Conservation (phyloP, 2,888 invertebrate species). For the Terebella lapidaria region DNA sequence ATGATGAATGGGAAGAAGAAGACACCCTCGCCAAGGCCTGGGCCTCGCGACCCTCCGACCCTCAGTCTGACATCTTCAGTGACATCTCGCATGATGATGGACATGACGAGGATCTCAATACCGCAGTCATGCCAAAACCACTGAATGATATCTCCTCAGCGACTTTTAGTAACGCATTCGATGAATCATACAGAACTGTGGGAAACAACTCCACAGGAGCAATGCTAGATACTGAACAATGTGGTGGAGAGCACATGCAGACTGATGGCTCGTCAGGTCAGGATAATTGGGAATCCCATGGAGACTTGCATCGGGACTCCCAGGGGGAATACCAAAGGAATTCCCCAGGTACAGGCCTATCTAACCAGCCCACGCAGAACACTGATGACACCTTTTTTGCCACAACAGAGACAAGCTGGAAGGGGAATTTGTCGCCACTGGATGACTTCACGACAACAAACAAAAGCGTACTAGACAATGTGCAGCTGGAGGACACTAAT, state of each 20-base stretch:
- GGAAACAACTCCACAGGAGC: not conserved
- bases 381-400: slow-evolving; percentile 5
- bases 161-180: slow-evolving; percentile 16
- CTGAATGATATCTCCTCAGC: slow-evolving; percentile 22
- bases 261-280: not conserved
- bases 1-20: not conserved
- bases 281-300: no score
- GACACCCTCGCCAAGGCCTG: slow-evolving; percentile 7
- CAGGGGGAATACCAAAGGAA: not conserved
- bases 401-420: not conserved
- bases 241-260: not conserved
- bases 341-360: not conserved
- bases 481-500: not conserved
- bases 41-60: not conserved
- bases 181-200: not conserved
- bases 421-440: not conserved
- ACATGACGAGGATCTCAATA: not conserved
- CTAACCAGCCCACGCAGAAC: not conserved
- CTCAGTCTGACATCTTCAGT: not conserved
- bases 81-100: not conserved
- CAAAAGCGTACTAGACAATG: not conserved
- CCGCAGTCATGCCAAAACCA: slow-evolving; percentile 15
- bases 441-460: not conserved
- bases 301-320: no score
- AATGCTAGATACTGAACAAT: no score